These are phyloP conservation scores for Hydropsyche betteni DNA, from an alignment of 2,888 invertebrate genomes.

Conservation along the genomic window DNA sequence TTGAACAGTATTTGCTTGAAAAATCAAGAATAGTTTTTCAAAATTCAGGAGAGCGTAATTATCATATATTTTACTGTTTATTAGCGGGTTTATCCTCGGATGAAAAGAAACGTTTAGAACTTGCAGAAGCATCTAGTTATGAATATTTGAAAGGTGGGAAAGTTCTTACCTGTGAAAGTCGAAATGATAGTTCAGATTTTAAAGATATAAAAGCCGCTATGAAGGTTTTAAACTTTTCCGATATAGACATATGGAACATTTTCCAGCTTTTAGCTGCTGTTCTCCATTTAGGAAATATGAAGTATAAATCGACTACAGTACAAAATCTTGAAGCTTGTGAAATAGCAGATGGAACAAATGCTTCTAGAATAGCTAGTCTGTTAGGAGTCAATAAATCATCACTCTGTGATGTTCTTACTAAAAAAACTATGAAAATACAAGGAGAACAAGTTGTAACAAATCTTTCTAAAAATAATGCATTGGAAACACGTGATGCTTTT, in stretches of 20 bases:
- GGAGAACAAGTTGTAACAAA: conserved; percentile 83
- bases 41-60: conserved; percentile 90
- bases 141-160: conserved; percentile 84
- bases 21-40: conserved; percentile 93
- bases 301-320: conserved; percentile 77
- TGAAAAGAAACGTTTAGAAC: conserved; percentile 80
- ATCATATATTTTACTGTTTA: conserved; percentile 94
- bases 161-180: conserved; percentile 78
- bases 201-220: conserved; percentile 90
- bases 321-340: conserved; percentile 91
- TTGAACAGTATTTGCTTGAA: conserved; percentile 94
- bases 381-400: conserved; percentile 75
- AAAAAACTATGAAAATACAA: conserved; percentile 84
- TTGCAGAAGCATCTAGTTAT: conserved; percentile 78
- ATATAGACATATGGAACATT: conserved; percentile 85
- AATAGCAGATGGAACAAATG: conserved; percentile 75
- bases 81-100: conserved; percentile 82
- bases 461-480: conserved; percentile 77
- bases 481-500: conserved; percentile 90
- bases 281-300: conserved; percentile 91
- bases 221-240: conserved; percentile 87
- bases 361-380: conserved; percentile 76
- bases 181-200: conserved; percentile 87
- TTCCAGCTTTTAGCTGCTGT: conserved; percentile 86
- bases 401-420: conserved; percentile 84